Evolutionary conservation across 2,113 vertebrate genomes (phyloP), one percentile per base, ranked within the genome.

Genomic region (Petroica traversi): DNA sequence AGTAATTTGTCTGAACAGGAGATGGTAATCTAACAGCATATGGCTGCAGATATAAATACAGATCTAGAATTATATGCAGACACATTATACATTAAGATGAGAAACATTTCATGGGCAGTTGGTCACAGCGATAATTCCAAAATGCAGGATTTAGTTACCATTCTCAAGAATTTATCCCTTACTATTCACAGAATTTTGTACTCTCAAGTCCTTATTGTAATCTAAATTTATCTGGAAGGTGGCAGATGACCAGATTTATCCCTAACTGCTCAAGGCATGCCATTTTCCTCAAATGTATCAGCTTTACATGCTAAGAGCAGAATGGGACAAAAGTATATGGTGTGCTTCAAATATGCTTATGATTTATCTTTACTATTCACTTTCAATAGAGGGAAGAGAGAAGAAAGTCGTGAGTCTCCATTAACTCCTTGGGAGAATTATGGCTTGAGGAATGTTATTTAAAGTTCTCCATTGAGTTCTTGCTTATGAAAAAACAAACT

Each of bases 1-100:
- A 97, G 94, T 88, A 88, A 97, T 97, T 95, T 97, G 96, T 97
- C 46, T 79, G 96, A 96, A 86, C 95, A 92, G 86, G 96, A 96
- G 97, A 95, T 84, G 92, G 91, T 92, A 92, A 96, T 46, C 95
- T 89, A 97, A 94, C 97, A 97, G 90, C 96, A 96, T 94, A 95
- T 89, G 97, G 94, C 49, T 87, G 79, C 36, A 81, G 96, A 92
- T 94, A 97, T 96, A 97, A 97, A 94, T 97, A 97, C 72, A 75
- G 95, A 96, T 71, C 96, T 95, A 89, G 93, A 93, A 92, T 92
- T 97, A 62, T 76, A 91, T 94, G 76, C 49, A 95, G 97, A 97
- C 96, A 96, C 66, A 77, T 79, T 96, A 96, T 97, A 96, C 95
- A 92, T 88, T 94, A 94, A 96, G 96, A 96, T 95, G 90, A 86